These are phyloP conservation scores for Percina caprodes DNA, from an alignment of 2,113 vertebrate species.

Conservation along the genomic window DNA sequence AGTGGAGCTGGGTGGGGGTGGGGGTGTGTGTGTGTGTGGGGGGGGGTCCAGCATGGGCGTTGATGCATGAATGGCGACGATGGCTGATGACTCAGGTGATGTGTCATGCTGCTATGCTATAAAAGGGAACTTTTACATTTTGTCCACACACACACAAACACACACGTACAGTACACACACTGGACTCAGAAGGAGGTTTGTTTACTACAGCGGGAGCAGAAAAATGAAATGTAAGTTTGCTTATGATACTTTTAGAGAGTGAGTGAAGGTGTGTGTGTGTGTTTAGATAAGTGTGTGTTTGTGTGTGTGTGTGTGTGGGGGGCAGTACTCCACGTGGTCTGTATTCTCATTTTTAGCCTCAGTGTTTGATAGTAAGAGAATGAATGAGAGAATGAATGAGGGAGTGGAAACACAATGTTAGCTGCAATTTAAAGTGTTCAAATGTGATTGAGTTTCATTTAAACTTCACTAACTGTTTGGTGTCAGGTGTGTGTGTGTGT, in stretches of 20 bases:
- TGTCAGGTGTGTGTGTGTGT: constrained; percentile 22
- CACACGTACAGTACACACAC: constrained; percentile 64
- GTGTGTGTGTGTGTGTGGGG: constrained; percentile 19
- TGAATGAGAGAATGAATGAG: constrained; percentile 11
- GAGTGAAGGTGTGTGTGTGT: constrained; percentile 23
- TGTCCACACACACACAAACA: constrained; percentile 73
- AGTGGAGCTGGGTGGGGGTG: not conserved
- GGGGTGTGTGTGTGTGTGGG: not conserved
- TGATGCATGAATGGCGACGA: constrained; percentile 58
- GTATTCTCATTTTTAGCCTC: constrained; percentile 23
- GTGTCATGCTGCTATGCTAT: constrained; percentile 75
- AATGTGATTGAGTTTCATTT: not conserved
- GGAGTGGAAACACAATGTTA: not conserved
- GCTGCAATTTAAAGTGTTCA: not conserved
- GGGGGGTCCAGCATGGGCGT: constrained; percentile 59
- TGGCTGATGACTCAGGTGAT: constrained; percentile 80
- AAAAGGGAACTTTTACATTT: constrained; percentile 80
- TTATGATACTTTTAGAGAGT: constrained; percentile 31
- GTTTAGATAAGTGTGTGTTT: not conserved
- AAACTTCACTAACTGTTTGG: constrained; percentile 29
- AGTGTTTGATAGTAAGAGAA: constrained; percentile 8
- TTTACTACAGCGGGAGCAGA: constrained; percentile 54
- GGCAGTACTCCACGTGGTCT: constrained; percentile 46
- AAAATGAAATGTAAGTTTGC: constrained; percentile 78
- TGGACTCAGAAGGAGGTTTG: constrained; percentile 60